phyloP scores from a whole-genome alignment of 2,113 vertebrate species.

The Chloebia gouldiae region DNA sequence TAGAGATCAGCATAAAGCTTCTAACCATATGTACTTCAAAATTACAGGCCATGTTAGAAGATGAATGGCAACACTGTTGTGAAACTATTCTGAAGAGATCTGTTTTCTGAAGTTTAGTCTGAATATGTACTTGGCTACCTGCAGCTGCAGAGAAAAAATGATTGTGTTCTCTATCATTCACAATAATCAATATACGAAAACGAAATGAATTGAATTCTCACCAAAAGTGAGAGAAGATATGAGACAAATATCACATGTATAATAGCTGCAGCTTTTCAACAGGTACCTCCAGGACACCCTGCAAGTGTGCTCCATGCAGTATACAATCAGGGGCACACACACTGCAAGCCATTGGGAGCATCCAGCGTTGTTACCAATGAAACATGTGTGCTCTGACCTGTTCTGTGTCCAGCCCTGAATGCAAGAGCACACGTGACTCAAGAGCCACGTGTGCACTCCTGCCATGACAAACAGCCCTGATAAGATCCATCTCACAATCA shows the following conservation, averaged over 20 bases:
- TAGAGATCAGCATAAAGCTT: not conserved
- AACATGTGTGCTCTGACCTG: not conserved
- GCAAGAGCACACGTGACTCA: rapidly evolving
- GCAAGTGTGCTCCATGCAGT: rapidly evolving
- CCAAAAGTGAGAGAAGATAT: not conserved
- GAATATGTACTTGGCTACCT: not conserved
- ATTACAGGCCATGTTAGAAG: not conserved
- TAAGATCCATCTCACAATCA: rapidly evolving
- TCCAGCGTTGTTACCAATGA: not conserved
- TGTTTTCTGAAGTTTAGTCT: not conserved
- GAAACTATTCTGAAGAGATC: not conserved
- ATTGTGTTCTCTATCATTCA: not conserved
- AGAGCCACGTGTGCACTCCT: rapidly evolving
- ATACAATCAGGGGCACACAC: not conserved
- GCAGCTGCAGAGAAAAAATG: not conserved
- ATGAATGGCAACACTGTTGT: not conserved
- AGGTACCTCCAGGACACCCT: not conserved
- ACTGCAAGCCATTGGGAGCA: not conserved
- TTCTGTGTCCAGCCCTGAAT: not conserved
- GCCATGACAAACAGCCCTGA: not conserved
- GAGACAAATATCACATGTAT: not conserved
- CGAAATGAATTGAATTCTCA: not conserved
- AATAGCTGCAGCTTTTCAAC: not conserved
- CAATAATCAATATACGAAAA: not conserved
- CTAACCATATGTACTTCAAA: not conserved